Evolutionary conservation across 2,797 vertebrate genomes (phyloP).

Genomic region (Myotis myotis): DNA sequence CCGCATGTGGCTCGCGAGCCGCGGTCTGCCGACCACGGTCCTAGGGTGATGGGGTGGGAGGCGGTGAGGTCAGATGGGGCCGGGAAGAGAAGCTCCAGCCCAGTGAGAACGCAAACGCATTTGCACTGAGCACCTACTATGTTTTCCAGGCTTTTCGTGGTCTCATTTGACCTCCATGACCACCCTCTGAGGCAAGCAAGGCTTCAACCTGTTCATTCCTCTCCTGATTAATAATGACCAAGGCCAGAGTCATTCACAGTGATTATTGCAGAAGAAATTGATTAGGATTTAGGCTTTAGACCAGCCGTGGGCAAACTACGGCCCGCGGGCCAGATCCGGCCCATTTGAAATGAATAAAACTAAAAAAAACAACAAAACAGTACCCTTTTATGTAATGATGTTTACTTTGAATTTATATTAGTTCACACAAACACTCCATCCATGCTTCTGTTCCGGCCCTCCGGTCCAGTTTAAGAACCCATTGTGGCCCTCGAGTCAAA

Average conservation of each 20-base stretch:
- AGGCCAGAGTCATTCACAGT: not conserved
- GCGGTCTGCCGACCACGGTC: no score
- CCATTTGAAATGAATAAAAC: no score
- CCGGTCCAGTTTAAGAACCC: no score
- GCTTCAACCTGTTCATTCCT: not conserved
- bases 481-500: no score
- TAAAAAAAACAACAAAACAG: no score
- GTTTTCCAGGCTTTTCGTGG: not conserved
- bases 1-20: no score
- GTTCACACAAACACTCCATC: no score
- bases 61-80: accelerated
- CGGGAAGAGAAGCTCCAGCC: not conserved
- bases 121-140: not conserved
- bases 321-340: no score
- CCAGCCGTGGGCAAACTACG: no score
- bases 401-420: no score
- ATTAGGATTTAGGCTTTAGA: not conserved
- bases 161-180: not conserved
- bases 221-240: not conserved
- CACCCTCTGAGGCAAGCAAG: not conserved
- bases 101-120: not conserved
- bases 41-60: not conserved
- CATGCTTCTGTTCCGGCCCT: no score
- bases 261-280: not conserved
- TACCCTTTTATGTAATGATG: no score